A percentile compares a stretch with the other conserved stretches of the same genome.
phyloP scores from a whole-genome alignment of 2,888 invertebrate genomes.

The Agapetus fuscipes region DNA sequence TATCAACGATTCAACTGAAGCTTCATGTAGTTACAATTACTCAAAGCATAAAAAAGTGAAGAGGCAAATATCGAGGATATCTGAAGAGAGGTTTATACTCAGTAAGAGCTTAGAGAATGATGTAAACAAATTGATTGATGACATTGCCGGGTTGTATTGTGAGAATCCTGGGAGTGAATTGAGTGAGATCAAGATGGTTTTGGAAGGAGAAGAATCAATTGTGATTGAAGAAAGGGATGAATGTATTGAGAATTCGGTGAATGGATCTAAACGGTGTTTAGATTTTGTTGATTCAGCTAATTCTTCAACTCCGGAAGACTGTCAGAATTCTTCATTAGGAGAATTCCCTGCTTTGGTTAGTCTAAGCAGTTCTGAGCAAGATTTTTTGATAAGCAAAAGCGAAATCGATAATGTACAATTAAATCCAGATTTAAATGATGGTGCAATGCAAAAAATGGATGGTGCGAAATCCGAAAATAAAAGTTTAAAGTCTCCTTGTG shows the following conservation, averaged over 20 bases:
- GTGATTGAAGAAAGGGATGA: too few species aligned
- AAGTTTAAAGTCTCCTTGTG: too few species aligned
- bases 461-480: background rate
- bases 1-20: too few species aligned
- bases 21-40: too few species aligned
- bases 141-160: slow-evolving; percentile 1
- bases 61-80: background rate
- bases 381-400: background rate
- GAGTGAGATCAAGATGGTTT: background rate
- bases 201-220: background rate
- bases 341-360: background rate
- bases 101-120: background rate
- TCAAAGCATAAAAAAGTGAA: too few species aligned
- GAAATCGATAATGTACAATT: background rate
- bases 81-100: background rate
- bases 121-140: slow-evolving; percentile 2
- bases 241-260: too few species aligned
- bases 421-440: background rate
- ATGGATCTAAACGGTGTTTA: background rate
- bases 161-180: too few species aligned
- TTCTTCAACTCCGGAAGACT: background rate
- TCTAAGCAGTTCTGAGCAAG: background rate
- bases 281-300: background rate
- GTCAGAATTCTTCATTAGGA: background rate
- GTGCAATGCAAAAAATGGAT: background rate